These are phyloP conservation scores for Sebastes matsubarae DNA, from an alignment of 2,797 vertebrate genomes.

Conservation along the genomic window DNA sequence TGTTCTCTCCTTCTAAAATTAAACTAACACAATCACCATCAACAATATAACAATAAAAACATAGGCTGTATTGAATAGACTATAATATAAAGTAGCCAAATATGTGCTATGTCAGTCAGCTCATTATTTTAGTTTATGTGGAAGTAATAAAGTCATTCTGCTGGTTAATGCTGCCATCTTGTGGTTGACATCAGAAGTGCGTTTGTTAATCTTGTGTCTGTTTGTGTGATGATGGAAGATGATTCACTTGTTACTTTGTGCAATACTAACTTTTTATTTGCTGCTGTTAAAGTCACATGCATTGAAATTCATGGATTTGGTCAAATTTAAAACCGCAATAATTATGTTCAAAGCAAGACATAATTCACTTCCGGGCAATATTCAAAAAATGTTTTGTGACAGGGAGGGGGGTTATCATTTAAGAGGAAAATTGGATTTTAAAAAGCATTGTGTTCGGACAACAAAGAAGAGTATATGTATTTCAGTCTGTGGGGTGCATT, in stretches of 20 bases:
- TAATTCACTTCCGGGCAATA: too few species aligned
- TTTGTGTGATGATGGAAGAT: neutral
- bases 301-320: too few species aligned
- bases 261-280: neutral
- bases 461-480: too few species aligned
- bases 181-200: conserved; percentile 1
- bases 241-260: neutral
- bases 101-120: neutral
- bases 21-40: neutral
- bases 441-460: too few species aligned
- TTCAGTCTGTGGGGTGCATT: too few species aligned
- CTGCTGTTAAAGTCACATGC: too few species aligned
- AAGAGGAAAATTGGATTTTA: too few species aligned
- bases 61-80: neutral
- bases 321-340: too few species aligned
- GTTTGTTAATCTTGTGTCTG: neutral
- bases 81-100: neutral
- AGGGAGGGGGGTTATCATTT: too few species aligned
- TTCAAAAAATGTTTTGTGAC: too few species aligned
- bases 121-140: neutral
- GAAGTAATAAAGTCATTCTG: neutral
- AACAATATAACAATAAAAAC: neutral
- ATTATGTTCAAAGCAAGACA: too few species aligned
- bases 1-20: neutral
- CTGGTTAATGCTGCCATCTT: conserved; percentile 62